Evolutionary conservation across 1,140 invertebrate genomes (phyloP).

Genomic region (Chironomus tepperi): DNA sequence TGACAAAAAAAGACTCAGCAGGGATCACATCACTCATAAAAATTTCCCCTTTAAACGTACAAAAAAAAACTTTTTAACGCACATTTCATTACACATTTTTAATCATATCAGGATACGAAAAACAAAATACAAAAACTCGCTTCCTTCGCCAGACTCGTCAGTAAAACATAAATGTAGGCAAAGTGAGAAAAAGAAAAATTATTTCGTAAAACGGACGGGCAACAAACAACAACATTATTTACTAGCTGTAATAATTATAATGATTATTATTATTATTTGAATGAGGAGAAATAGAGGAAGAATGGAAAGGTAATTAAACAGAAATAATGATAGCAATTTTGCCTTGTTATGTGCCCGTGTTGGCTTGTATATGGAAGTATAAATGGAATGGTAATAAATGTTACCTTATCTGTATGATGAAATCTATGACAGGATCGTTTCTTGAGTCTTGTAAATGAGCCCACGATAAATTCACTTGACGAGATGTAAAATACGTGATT

Average conservation of each 20-base stretch:
- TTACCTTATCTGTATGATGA: conserved; percentile 63
- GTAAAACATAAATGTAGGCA: too few relatives aligned
- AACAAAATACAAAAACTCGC: too few relatives aligned
- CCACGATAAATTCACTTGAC: conserved; percentile 67
- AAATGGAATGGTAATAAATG: neutral
- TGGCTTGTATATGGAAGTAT: neutral
- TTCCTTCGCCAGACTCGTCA: too few relatives aligned
- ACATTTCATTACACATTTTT: too few relatives aligned
- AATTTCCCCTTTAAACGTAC: too few relatives aligned
- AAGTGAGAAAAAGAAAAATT: neutral
- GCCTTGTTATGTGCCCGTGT: neutral
- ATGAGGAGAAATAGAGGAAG: neutral
- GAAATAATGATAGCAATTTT: neutral
- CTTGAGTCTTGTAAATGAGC: conserved; percentile 59
- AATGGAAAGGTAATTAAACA: neutral
- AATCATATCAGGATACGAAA: too few relatives aligned
- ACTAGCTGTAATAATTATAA: conserved; percentile 26
- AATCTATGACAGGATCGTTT: conserved; percentile 59
- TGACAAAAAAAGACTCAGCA: too few relatives aligned
- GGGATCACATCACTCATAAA: too few relatives aligned
- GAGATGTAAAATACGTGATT: conserved; percentile 61
- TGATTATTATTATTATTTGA: conserved; percentile 23
- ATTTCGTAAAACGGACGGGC: neutral
- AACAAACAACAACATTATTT: neutral
- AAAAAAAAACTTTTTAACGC: too few relatives aligned